Evolutionary conservation across 64 coral and sea anemone genomes (phyloP), one percentile per base, ranked within the genome.

Genomic region (Montipora cactus): DNA sequence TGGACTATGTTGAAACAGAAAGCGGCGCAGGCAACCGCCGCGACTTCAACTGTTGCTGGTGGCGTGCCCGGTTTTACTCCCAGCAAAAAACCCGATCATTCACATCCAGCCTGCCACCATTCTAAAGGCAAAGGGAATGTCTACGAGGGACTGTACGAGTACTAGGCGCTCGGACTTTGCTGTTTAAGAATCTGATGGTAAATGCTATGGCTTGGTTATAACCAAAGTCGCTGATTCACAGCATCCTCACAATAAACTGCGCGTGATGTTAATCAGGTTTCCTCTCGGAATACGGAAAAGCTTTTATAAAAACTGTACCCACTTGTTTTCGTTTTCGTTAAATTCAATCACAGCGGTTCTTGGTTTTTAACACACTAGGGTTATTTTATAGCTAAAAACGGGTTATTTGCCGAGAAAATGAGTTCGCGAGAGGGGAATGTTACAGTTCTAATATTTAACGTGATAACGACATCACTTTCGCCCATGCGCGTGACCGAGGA

Each of bases 1-100:
- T 98, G 97, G 97, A 98, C 97, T 49, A 98, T 98, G 97, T 91
- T 98, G 92, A 98, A 98, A 69, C 97, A 98, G 76, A 95, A 95
- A 92, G 97, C 97, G 6, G 97, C 97, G 0, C 96, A 98, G 64
- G 96, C 89, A 0, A 95, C 71, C 48, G 96, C 96, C 1, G 81
- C 88, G 8, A 87, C 89, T 22, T 57, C 89, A 19, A 88, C 90
- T 5, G 79, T 74, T 4, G 47, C 90, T 15, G 46, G 79, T 67
- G 88, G 86, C 80, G 90, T 91, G 19, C 72, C 87, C n/a, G 53
- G 53, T 6, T 92, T 89, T 69, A 98, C 96, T 25, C 77, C 96
- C 20, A 83, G 72, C 0, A 95, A 94, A 48, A 98, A 98, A 66
- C 73, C 89, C 11, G 96, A 98, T 18, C 95, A 93, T 46, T 52